Conservation (phyloP, 2,888 invertebrate genomes). For the Nematopogon swammerdamellus region DNA sequence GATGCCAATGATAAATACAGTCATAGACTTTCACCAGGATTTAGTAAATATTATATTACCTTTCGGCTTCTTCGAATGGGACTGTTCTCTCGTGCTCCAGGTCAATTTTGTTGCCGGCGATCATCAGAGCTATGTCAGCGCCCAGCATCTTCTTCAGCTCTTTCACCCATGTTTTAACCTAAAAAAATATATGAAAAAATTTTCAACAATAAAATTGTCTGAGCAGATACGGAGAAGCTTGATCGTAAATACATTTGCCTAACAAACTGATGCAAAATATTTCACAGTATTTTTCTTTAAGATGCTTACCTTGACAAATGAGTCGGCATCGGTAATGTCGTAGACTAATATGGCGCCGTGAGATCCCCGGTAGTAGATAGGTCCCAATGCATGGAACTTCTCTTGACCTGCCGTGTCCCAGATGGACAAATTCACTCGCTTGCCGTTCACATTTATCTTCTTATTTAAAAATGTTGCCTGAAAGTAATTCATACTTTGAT, state of each 20-base stretch:
- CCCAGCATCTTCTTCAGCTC: constrained; percentile 96
- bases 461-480: constrained; percentile 97
- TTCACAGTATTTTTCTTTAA: too few species aligned
- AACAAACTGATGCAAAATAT: too few species aligned
- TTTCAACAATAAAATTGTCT: too few species aligned
- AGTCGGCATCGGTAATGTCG: constrained; percentile 96
- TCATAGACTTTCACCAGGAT: too few species aligned
- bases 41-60: too few species aligned
- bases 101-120: constrained; percentile 97
- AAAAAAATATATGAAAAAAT: constrained; percentile 17
- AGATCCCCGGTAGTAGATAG: constrained; percentile 96
- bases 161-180: constrained; percentile 98
- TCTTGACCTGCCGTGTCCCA: constrained; percentile 99
- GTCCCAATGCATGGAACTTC: constrained; percentile 93
- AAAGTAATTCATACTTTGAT: constrained; percentile 20
- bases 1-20: too few species aligned
- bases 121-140: constrained; percentile 84
- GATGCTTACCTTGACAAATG: constrained; percentile 88
- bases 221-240: too few species aligned
- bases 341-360: constrained; percentile 97
- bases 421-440: constrained; percentile 84
- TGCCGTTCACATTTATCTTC: constrained; percentile 86
- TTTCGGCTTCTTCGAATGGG: constrained; percentile 78
- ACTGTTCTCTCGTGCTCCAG: constrained; percentile 89
- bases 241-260: too few species aligned